Conservation (phyloP, 2,797 vertebrate genomes). For the Hemibagrus guttatus region DNA sequence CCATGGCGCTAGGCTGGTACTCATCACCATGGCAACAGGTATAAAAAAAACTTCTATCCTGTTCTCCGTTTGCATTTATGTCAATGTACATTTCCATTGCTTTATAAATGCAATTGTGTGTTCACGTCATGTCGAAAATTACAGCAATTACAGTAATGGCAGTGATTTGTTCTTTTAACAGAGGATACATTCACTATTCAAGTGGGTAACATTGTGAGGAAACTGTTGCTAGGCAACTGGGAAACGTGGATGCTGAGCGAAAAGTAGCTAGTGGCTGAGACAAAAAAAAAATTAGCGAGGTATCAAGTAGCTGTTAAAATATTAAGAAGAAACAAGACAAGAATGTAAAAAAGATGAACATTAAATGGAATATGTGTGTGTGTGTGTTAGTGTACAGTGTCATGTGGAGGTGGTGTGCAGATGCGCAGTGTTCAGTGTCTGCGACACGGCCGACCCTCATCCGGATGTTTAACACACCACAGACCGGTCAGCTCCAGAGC, state of each 20-base stretch:
- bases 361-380: not conserved
- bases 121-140: not conserved
- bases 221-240: not conserved
- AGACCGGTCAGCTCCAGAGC: slow-evolving; percentile 85
- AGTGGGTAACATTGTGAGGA: not conserved
- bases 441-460: slow-evolving; percentile 81
- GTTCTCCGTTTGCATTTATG: not conserved
- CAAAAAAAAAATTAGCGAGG: not conserved
- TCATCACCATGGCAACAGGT: slow-evolving; percentile 95
- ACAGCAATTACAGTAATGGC: not conserved
- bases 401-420: slow-evolving; percentile 96
- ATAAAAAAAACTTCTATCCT: slow-evolving; percentile 25
- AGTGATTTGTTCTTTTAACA: not conserved
- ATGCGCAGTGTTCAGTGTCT: slow-evolving; percentile 86
- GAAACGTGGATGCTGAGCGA: not conserved
- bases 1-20: slow-evolving; percentile 82
- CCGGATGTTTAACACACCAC: slow-evolving; percentile 82
- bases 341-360: not conserved
- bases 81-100: not conserved
- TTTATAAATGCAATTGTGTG: not conserved
- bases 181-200: not conserved
- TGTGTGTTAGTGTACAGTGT: slow-evolving; percentile 67
- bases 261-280: not conserved
- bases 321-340: not conserved
- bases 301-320: not conserved